These are phyloP conservation scores for Chrysaora quinquecirrha DNA, from an alignment of 30 jellyfish, hydroid and myxozoan species.

Conservation along the genomic window DNA sequence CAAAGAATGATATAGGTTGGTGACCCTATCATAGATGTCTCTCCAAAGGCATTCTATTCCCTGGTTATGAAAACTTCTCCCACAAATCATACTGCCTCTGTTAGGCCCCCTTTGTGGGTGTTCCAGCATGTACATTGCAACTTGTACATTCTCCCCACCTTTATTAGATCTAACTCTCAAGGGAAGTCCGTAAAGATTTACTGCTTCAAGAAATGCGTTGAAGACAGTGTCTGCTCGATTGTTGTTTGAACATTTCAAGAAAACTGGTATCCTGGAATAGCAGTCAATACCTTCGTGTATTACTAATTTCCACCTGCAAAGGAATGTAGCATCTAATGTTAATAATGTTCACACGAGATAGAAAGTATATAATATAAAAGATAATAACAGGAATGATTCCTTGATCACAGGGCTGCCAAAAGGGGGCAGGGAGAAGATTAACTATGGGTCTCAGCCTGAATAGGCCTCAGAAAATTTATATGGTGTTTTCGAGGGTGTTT, in stretches of 20 bases:
- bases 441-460: too few relatives aligned
- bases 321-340: not conserved
- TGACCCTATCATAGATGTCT: conserved; percentile 23
- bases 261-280: not conserved
- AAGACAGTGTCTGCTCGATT: conserved; percentile 1
- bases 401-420: too few relatives aligned
- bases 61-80: conserved; percentile 23
- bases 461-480: too few relatives aligned
- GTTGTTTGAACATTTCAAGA: not conserved
- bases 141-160: conserved; percentile 23
- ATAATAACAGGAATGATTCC: not conserved
- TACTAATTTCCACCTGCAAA: not conserved
- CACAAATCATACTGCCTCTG: conserved; percentile 23
- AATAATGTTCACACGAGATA: not conserved
- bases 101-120: conserved; percentile 12
- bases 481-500: too few relatives aligned
- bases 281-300: too few relatives aligned
- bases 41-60: conserved; percentile 27
- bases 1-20: not conserved
- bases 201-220: not conserved
- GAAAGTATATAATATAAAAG: not conserved
- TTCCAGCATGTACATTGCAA: conserved; percentile 10
- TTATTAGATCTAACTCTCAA: conserved; percentile 6
- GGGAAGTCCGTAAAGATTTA: conserved; percentile 5
- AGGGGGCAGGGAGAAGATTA: too few relatives aligned